Conservation (phyloP, 2,113 vertebrate genomes). For the Laticauda laticaudata region DNA sequence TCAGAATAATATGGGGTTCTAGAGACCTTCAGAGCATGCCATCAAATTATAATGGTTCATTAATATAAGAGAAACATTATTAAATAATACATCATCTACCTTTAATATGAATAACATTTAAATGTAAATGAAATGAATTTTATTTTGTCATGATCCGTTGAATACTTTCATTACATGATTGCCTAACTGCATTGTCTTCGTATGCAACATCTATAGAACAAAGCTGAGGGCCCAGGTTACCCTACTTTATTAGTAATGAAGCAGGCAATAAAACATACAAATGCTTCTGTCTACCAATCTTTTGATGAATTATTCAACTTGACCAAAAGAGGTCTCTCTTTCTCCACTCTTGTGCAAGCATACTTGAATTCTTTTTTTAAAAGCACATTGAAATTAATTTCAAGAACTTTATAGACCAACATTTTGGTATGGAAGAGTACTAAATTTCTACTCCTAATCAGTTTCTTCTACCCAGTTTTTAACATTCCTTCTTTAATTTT, state of each 20-base stretch:
- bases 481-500: neutral
- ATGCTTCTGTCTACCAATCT: neutral
- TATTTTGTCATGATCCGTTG: neutral
- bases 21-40: neutral
- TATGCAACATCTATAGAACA: no score
- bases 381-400: neutral
- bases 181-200: neutral
- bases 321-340: conserved; percentile 13
- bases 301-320: neutral
- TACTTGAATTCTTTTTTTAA: neutral
- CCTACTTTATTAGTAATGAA: neutral
- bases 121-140: neutral
- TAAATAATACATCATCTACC: neutral
- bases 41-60: neutral
- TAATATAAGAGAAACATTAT: neutral
- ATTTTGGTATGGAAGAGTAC: neutral
- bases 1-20: neutral
- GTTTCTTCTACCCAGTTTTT: neutral
- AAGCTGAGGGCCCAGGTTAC: neutral
- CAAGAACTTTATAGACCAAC: neutral
- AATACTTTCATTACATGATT: neutral
- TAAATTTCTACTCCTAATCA: neutral
- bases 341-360: neutral
- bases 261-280: neutral
- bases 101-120: neutral